Evolutionary conservation across 2,797 vertebrate species (phyloP).

Genomic region (Sitta carolinensis): DNA sequence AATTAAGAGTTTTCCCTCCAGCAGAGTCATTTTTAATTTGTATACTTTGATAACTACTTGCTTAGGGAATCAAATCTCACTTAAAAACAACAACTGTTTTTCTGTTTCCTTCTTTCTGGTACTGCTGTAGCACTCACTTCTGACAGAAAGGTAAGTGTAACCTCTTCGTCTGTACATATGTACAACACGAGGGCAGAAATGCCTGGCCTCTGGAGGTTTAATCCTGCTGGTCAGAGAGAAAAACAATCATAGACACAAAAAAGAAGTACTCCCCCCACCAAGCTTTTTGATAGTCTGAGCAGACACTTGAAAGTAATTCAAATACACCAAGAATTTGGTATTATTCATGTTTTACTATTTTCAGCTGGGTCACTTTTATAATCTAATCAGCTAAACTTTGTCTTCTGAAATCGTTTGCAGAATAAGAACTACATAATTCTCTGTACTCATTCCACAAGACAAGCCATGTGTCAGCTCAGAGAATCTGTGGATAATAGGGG

Average conservation of each 20-base stretch:
- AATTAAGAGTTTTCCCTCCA: not conserved
- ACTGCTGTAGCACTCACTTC: not conserved
- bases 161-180: not conserved
- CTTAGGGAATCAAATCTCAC: not conserved
- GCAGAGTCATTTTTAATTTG: not conserved
- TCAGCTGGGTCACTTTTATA: not conserved
- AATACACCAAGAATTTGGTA: not conserved
- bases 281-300: not conserved
- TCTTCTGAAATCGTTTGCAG: not conserved
- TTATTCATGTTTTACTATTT: conserved; percentile 22
- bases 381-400: conserved; percentile 10
- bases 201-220: not conserved
- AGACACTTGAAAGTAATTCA: not conserved
- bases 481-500: not conserved
- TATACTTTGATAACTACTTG: not conserved
- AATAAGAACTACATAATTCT: not conserved
- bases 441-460: not conserved
- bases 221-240: not conserved
- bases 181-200: not conserved
- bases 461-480: not conserved
- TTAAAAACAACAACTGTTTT: not conserved
- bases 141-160: not conserved
- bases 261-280: not conserved
- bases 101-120: not conserved
- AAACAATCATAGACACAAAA: not conserved